Base-by-base conservation (phyloP, 2,113 vertebrate genomes). In the Quiscalus mexicanus region DNA sequence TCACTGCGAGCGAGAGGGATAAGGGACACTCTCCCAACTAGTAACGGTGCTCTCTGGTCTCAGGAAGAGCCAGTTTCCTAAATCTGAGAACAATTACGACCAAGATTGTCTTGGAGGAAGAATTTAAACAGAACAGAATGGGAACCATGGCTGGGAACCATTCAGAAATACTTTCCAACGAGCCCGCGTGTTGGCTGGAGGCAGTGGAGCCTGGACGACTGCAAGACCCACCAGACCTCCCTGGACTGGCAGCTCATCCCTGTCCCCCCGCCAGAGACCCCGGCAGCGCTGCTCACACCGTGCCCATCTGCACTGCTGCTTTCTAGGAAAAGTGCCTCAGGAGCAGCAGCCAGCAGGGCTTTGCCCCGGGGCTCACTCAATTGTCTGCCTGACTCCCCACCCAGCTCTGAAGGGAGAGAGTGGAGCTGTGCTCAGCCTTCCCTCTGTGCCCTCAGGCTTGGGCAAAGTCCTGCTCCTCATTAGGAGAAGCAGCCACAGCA, bases 61-160 rank as follows among this genome's bases (percentile, higher is more conserved):
- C 84, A 86, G 79, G 87, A 97, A 95, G 59, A 95, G 91, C 92
- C 95, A 96, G 90, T 86, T 96, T 92, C 95, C 93, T 95, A 91
- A 96, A 93, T 94, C 95, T 97, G 96, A 96, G 93, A 96, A 83
- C 87, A 97, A 97, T 97, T 97, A 97, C 1, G 0, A 94, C 33
- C 1, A 0, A 93, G 75, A 77, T 97, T 83, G 82, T 77, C 80
- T 95, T 84, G 74, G 70, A 95, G 84, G 85, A 93, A 96, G 85
- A 95, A 86, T 44, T 93, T 93, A 92, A 95, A 74, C 75, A 93
- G 95, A 93, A 93, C 82, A 93, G 76, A 95, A 90, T 80, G 82
- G 71, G 82, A 94, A 83, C 2, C 63, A 41, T 88, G 93, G 75
- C 84, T 90, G 92, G 91, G 92, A 95, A 73, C 25, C 73, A 65